phyloP scores from a whole-genome alignment of 2,113 vertebrate genomes.

The Pygoscelis adeliae region DNA sequence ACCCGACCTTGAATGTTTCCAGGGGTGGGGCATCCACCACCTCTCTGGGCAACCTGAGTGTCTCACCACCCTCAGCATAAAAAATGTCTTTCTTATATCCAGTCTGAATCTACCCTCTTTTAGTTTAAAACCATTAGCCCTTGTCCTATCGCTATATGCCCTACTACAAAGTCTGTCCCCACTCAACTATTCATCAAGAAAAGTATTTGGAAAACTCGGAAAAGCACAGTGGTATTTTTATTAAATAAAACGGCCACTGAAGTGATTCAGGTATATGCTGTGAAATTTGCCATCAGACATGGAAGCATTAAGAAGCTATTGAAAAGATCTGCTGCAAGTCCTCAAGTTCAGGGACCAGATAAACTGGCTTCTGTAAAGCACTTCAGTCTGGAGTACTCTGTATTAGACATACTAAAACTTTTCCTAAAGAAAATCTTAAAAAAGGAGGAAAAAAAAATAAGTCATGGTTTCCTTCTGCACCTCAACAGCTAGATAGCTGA shows the following conservation, averaged over 20 bases:
- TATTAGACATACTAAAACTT: neutral
- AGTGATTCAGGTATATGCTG: neutral
- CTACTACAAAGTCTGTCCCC: neutral
- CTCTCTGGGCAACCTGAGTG: too few species aligned
- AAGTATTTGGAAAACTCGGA: neutral
- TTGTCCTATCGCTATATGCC: neutral
- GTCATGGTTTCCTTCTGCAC: neutral
- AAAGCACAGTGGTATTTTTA: neutral
- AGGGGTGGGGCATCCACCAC: too few species aligned
- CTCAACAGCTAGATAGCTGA: neutral
- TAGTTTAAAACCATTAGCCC: neutral
- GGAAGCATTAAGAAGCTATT: neutral
- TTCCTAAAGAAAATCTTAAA: neutral
- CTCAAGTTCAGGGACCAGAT: neutral
- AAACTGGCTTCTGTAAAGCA: neutral
- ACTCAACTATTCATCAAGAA: neutral
- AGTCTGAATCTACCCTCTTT: neutral
- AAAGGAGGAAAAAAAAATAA: neutral
- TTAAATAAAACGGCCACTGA: neutral
- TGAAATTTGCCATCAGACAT: neutral
- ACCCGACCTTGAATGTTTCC: too few species aligned
- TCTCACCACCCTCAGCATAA: too few species aligned
- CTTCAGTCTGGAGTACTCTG: neutral
- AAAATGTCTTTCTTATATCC: too few species aligned
- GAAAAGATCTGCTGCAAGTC: neutral